Evolutionary conservation across 2,797 vertebrate genomes (phyloP).

Genomic region (Sitta carolinensis): DNA sequence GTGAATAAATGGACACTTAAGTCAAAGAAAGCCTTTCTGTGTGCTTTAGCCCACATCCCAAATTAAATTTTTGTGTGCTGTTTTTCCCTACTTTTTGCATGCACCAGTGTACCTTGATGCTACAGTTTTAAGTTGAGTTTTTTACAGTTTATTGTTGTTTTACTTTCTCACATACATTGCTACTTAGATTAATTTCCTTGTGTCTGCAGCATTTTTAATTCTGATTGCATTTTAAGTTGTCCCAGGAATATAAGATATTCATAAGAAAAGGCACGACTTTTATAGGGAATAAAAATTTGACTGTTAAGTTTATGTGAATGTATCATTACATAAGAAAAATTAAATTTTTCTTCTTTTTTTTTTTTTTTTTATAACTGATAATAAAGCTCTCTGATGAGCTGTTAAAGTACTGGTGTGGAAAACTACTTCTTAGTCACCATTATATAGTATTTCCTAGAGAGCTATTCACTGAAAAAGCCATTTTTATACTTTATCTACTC

Average conservation of each 20-base stretch:
- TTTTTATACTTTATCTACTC: constrained; percentile 22
- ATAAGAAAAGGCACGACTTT: constrained; percentile 4
- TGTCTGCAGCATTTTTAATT: neutral
- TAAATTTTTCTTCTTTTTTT: neutral
- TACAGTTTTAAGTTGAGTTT: neutral
- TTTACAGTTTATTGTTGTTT: neutral
- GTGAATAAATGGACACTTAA: neutral
- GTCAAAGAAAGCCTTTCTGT: neutral
- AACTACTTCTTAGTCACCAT: constrained; percentile 10
- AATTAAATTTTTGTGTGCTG: neutral
- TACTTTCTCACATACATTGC: neutral
- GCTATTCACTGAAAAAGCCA: neutral
- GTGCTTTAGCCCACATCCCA: neutral
- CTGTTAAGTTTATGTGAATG: constrained; percentile 26
- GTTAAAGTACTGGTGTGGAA: constrained; percentile 39
- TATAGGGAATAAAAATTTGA: constrained; percentile 33
- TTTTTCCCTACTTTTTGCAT: neutral
- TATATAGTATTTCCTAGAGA: constrained; percentile 10
- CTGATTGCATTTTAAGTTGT: constrained; percentile 6
- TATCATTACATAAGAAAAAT: neutral
- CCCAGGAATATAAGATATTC: constrained; percentile 37
- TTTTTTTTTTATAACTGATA: constrained; percentile 25
- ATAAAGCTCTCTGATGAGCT: constrained; percentile 47
- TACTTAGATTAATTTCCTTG: neutral
- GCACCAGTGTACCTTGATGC: neutral